These are phyloP conservation scores for Agrotis clavis DNA, from an alignment of 2,888 invertebrate genomes.

Conservation along the genomic window DNA sequence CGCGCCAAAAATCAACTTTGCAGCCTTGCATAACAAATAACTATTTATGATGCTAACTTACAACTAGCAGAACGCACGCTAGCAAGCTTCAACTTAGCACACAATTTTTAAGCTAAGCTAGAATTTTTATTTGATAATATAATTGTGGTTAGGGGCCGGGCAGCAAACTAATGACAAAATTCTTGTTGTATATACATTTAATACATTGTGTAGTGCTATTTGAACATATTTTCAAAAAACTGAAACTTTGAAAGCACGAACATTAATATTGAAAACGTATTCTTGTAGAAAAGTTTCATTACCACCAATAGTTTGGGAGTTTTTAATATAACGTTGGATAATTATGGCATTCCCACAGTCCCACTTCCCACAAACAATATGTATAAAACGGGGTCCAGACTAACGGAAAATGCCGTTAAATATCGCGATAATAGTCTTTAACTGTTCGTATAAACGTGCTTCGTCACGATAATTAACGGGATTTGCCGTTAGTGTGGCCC, in stretches of 20 bases:
- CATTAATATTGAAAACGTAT: not conserved
- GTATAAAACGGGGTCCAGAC: too few relatives aligned
- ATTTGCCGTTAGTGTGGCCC: too few relatives aligned
- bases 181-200: not conserved
- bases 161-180: slow-evolving; percentile 4
- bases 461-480: too few relatives aligned
- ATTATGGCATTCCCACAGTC: too few relatives aligned
- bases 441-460: too few relatives aligned
- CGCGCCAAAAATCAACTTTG: too few relatives aligned
- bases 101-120: slow-evolving; percentile 22
- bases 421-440: too few relatives aligned
- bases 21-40: too few relatives aligned
- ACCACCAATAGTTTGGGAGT: too few relatives aligned
- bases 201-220: not conserved
- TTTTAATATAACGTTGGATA: too few relatives aligned
- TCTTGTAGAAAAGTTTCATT: not conserved
- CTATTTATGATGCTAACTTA: not conserved
- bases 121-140: not conserved
- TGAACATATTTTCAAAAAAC: not conserved
- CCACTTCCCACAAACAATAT: too few relatives aligned
- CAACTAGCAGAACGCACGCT: not conserved
- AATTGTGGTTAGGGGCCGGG: slow-evolving; percentile 23
- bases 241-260: not conserved
- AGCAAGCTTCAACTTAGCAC: not conserved
- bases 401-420: too few relatives aligned